phyloP scores from a whole-genome alignment of 2,797 vertebrate genomes.

The Sitta carolinensis region DNA sequence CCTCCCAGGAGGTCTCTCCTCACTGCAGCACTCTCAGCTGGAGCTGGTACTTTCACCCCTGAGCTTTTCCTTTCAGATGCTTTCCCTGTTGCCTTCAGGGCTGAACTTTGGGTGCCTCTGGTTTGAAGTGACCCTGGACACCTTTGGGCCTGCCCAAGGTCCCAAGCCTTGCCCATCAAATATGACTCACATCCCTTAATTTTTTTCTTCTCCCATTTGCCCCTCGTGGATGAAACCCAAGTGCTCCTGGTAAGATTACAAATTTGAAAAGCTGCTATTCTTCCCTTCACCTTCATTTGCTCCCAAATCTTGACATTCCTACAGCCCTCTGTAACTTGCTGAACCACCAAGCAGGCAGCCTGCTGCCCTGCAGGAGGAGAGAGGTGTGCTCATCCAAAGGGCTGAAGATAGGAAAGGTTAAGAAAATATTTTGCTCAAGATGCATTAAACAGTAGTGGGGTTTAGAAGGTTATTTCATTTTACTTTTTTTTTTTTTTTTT shows the following conservation, averaged over 20 bases:
- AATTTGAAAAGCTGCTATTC: not conserved
- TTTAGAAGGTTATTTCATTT: not conserved
- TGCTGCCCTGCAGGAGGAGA: not conserved
- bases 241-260: not conserved
- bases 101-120: not conserved
- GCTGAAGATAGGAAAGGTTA: not conserved
- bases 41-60: too few relatives aligned
- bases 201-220: not conserved
- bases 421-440: not conserved
- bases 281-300: not conserved
- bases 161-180: not conserved
- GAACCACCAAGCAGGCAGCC: not conserved
- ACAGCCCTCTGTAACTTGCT: not conserved
- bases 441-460: not conserved
- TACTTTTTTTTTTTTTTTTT: not conserved
- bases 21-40: not conserved
- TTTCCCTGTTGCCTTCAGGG: not conserved
- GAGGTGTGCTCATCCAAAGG: not conserved
- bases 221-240: not conserved
- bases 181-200: fast-evolving
- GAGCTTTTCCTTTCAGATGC: not conserved
- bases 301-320: not conserved
- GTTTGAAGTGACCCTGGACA: not conserved
- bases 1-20: not conserved
- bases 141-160: not conserved